Conservation (phyloP, 2,113 vertebrate genomes). For the Camelus bactrianus region DNA sequence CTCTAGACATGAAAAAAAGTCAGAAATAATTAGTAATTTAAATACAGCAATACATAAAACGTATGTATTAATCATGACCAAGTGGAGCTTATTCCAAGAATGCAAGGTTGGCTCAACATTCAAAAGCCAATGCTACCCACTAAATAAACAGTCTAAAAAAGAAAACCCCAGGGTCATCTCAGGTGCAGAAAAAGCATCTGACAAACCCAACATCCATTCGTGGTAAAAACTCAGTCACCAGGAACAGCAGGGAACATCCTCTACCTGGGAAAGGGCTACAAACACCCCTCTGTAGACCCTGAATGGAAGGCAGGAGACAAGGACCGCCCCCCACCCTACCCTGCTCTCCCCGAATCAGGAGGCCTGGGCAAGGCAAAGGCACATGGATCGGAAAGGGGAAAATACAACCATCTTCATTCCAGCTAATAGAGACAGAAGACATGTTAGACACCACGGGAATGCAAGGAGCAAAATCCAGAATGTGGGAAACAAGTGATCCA, state of each 20-base stretch:
- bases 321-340: too few species aligned
- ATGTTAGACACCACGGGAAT: not conserved
- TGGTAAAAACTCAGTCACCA: not conserved
- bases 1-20: not conserved
- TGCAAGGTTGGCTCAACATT: not conserved
- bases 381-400: not conserved
- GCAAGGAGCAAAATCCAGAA: not conserved
- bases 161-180: not conserved
- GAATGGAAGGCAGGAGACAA: not conserved
- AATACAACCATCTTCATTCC: not conserved
- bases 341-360: not conserved
- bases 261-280: not conserved
- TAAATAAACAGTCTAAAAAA: not conserved
- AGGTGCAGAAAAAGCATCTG: not conserved
- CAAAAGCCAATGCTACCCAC: not conserved
- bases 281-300: not conserved
- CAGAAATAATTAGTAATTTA: not conserved
- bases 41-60: not conserved
- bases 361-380: rapidly evolving
- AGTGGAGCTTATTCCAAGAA: not conserved
- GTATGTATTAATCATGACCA: not conserved
- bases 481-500: not conserved
- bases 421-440: not conserved
- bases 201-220: not conserved
- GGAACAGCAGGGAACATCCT: not conserved